Conservation (phyloP, 1,140 invertebrate genomes). For the Eciton burchellii region DNA sequence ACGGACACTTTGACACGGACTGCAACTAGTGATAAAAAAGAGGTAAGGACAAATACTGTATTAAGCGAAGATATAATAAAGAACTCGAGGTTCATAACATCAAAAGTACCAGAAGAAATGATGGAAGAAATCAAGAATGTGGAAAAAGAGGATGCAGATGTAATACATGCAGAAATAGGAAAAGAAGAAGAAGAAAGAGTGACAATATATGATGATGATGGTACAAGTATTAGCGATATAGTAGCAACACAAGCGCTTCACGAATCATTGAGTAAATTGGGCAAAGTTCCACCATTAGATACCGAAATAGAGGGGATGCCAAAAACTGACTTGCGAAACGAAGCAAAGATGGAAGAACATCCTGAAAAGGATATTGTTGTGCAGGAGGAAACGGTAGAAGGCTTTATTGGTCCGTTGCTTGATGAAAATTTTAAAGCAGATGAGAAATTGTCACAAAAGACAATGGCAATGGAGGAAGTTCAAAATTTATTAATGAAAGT, state of each 20-base stretch:
- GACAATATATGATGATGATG: slow-evolving; percentile 83
- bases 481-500: slow-evolving; percentile 83
- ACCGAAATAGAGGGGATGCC: slow-evolving; percentile 76
- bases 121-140: slow-evolving; percentile 74
- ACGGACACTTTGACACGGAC: slow-evolving; percentile 31
- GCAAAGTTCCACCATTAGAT: slow-evolving; percentile 80
- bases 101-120: slow-evolving; percentile 76
- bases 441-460: slow-evolving; percentile 82
- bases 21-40: neutral
- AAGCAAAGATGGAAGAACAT: slow-evolving; percentile 68
- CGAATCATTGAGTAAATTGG: slow-evolving; percentile 84
- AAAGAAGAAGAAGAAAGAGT: slow-evolving; percentile 77
- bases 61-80: slow-evolving; percentile 73
- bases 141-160: slow-evolving; percentile 31
- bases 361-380: slow-evolving; percentile 64
- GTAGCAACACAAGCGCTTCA: slow-evolving; percentile 84
- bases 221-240: slow-evolving; percentile 84
- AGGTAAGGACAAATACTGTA: slow-evolving; percentile 54
- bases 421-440: slow-evolving; percentile 84
- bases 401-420: slow-evolving; percentile 83
- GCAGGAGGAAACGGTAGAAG: slow-evolving; percentile 82
- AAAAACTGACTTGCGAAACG: slow-evolving; percentile 63
- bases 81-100: slow-evolving; percentile 82
- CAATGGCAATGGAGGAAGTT: slow-evolving; percentile 84
- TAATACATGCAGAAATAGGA: slow-evolving; percentile 64